Conservation (phyloP, 2,888 invertebrate genomes). For the Ormyrus thymus region DNA sequence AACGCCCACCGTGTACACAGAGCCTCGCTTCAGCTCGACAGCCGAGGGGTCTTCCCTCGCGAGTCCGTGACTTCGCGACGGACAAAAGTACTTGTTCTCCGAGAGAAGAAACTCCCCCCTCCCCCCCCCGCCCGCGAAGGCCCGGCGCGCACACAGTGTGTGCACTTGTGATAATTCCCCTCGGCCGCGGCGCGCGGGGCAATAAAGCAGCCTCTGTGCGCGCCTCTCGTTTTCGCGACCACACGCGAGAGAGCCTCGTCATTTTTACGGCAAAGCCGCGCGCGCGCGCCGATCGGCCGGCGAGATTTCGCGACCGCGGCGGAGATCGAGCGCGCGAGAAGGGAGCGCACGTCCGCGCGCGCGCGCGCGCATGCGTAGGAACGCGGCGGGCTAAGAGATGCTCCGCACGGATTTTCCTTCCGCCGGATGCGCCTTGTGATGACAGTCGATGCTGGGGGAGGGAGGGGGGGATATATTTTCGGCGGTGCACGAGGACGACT, state of each 20-base stretch:
- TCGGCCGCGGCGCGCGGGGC: background rate
- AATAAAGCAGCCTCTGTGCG: slow-evolving; percentile 37
- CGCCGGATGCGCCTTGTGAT: slow-evolving; percentile 1
- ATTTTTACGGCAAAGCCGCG: slow-evolving; percentile 2
- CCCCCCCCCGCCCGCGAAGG: no score
- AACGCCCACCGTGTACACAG: no score
- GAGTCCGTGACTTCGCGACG: no score
- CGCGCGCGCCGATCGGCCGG: background rate
- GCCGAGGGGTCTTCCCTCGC: no score
- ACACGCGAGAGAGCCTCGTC: background rate
- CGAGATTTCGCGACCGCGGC: slow-evolving; percentile 4
- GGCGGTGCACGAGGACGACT: no score
- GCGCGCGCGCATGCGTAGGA: background rate
- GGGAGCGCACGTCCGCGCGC: background rate
- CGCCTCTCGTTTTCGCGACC: background rate
- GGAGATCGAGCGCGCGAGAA: background rate
- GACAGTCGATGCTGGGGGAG: no score
- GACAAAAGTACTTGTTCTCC: no score
- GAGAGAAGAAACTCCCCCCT: no score
- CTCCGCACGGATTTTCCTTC: slow-evolving; percentile 7
- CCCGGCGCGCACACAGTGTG: background rate
- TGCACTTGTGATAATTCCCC: slow-evolving; percentile 17
- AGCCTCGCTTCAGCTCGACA: no score
- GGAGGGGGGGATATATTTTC: no score
- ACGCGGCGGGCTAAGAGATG: background rate